phyloP scores from a whole-genome alignment of 2,113 vertebrate genomes.

The Gnathonemus longibarbis region DNA sequence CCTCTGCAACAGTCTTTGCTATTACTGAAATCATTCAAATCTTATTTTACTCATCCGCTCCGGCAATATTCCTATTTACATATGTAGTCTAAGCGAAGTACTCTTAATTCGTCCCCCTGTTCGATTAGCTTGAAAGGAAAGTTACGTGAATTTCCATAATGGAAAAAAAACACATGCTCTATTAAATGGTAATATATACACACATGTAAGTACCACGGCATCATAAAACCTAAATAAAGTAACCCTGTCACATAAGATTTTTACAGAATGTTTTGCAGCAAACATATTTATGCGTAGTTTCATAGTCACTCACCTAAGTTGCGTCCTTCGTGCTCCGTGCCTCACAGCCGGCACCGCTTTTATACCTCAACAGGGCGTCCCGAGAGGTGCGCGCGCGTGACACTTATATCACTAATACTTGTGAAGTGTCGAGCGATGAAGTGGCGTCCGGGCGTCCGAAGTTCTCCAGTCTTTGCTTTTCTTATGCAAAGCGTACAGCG shows the following conservation, averaged over 20 bases:
- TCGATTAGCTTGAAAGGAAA: background rate
- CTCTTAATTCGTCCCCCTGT: background rate
- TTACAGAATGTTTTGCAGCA: background rate
- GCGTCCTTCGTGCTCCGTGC: slow-evolving; percentile 36
- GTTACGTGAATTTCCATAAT: background rate
- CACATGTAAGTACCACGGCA: background rate
- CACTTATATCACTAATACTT: slow-evolving; percentile 1
- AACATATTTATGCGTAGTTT: too few species aligned
- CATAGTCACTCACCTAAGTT: slow-evolving; percentile 50
- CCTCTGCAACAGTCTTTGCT: background rate
- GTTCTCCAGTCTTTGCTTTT: slow-evolving; percentile 14
- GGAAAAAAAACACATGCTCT: background rate
- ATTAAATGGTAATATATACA: background rate
- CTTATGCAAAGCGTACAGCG: background rate
- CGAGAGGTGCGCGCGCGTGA: slow-evolving; percentile 12
- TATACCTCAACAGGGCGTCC: slow-evolving; percentile 45
- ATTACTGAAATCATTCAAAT: background rate
- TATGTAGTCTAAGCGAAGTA: background rate
- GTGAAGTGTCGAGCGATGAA: background rate
- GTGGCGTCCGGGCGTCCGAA: slow-evolving; percentile 18
- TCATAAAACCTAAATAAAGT: background rate
- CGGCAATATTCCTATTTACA: background rate
- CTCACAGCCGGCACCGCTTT: slow-evolving; percentile 32
- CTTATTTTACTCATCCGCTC: background rate
- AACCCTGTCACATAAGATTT: background rate